Evolutionary conservation across 1,140 invertebrate species (phyloP), one percentile per base, ranked within the genome.

Genomic region (Micrasema minimum): DNA sequence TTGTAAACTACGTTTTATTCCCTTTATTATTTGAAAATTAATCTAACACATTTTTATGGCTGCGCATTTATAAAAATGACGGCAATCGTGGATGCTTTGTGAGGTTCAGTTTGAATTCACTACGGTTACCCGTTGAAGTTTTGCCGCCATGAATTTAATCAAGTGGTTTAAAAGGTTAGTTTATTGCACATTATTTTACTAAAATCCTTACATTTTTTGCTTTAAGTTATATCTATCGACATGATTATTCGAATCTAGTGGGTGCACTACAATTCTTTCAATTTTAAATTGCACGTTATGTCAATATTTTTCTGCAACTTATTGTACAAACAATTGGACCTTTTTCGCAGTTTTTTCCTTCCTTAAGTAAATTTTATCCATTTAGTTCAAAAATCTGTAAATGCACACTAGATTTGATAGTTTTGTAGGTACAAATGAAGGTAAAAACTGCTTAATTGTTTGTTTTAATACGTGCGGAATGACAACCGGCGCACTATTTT

Each of bases 161-260:
- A 59, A 59, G 38, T 59, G 55, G 55, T 14, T 59, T 38, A 59
- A 59, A 59, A 38, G 55, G 55, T 59, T 18, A 12, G 55, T 43
- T 38, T 37, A 31, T 18, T 18, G n/a, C n/a, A 22, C 26, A 48
- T 48, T 48, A 10, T 22, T 7, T 10, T 48, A 9, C 12, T 20
- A 1, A 48, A 18, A 2, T 22, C 4, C 7, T 22, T 6, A 16
- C n/a, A 6, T 45, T 45, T 14, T 5, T 0, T 45, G n/a, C 18
- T 16, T 45, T 45, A n/a, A 48, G 16, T 6, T 1, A 22, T 20
- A 20, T 22, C 2, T 20, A 11, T 10, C 16, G 20, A 7, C n/a
- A 38, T 11, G 18, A 14, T 14, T 12, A 43, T 43, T 43, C 2
- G 9, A 14, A 14, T 14, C 18, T 45, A 1, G n/a, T 16, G n/a